Evolutionary conservation across 2,888 invertebrate genomes (phyloP).

Genomic region (Malthinus flaveolus): DNA sequence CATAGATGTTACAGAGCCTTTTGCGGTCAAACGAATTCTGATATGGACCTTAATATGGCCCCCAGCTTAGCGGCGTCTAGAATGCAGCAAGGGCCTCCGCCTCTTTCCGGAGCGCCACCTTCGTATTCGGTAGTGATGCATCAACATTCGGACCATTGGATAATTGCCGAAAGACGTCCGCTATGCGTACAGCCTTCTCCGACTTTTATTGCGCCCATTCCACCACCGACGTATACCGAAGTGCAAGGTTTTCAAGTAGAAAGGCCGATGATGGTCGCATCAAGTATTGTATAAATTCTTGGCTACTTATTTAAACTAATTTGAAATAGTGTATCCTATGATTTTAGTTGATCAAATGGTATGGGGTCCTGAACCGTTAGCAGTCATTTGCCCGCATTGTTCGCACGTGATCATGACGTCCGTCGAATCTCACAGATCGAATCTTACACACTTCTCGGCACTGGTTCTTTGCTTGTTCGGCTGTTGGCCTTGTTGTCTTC

Average conservation of each 20-base stretch:
- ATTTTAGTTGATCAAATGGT: slow-evolving; percentile 41
- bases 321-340: slow-evolving; percentile 15
- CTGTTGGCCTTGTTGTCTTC: slow-evolving; percentile 53
- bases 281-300: slow-evolving; percentile 7
- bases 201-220: slow-evolving; percentile 39
- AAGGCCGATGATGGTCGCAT: slow-evolving; percentile 10
- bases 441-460: slow-evolving; percentile 47
- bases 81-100: slow-evolving; percentile 30
- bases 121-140: slow-evolving; percentile 48
- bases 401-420: slow-evolving; percentile 46
- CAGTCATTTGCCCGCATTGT: slow-evolving; percentile 49
- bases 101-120: slow-evolving; percentile 41
- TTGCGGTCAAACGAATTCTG: neutral
- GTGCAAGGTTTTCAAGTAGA: slow-evolving; percentile 17
- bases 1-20: slow-evolving; percentile 5
- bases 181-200: slow-evolving; percentile 38
- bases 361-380: slow-evolving; percentile 49
- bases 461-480: slow-evolving; percentile 49
- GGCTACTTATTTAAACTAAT: neutral
- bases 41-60: slow-evolving; percentile 13
- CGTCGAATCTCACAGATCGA: slow-evolving; percentile 43
- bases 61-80: slow-evolving; percentile 17
- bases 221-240: slow-evolving; percentile 40
- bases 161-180: slow-evolving; percentile 18
- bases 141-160: slow-evolving; percentile 33